A percentile compares a stretch with the other conserved stretches of the same genome.
phyloP scores from a whole-genome alignment of 2,113 vertebrate species.

The Podiceps cristatus region DNA sequence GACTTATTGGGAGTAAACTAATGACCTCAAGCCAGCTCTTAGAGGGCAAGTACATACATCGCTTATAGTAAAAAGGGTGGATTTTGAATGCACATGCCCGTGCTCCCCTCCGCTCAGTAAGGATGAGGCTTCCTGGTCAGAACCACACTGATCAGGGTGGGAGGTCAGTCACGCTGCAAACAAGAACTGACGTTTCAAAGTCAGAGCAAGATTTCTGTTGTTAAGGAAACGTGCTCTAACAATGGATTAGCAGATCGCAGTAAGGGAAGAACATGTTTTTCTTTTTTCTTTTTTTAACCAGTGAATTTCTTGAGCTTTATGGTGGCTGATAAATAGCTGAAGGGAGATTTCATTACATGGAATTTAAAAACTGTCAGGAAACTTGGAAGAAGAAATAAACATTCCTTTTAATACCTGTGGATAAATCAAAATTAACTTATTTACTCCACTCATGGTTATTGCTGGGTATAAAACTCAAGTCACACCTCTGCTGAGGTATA shows the following conservation, averaged over 20 bases:
- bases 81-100: not conserved
- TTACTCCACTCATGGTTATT: not conserved
- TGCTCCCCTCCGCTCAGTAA: not conserved
- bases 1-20: not conserved
- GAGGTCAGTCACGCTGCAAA: slow-evolving; percentile 32
- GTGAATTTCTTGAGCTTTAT: not conserved
- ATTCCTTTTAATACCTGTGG: not conserved
- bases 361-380: not conserved
- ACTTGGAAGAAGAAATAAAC: not conserved
- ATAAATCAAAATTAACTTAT: not conserved
- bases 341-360: not conserved
- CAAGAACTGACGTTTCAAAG: not conserved
- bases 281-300: not conserved
- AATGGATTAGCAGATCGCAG: not conserved
- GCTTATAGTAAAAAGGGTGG: not conserved
- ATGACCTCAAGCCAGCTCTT: not conserved
- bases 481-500: not conserved
- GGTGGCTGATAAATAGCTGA: not conserved
- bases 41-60: not conserved
- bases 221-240: slow-evolving; percentile 37
- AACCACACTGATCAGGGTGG: not conserved
- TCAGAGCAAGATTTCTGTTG: not conserved
- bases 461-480: not conserved
- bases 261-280: not conserved
- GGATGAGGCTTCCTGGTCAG: not conserved